phyloP scores from a whole-genome alignment of 2,113 vertebrate genomes.

The Forbesichthys papilliferus region DNA sequence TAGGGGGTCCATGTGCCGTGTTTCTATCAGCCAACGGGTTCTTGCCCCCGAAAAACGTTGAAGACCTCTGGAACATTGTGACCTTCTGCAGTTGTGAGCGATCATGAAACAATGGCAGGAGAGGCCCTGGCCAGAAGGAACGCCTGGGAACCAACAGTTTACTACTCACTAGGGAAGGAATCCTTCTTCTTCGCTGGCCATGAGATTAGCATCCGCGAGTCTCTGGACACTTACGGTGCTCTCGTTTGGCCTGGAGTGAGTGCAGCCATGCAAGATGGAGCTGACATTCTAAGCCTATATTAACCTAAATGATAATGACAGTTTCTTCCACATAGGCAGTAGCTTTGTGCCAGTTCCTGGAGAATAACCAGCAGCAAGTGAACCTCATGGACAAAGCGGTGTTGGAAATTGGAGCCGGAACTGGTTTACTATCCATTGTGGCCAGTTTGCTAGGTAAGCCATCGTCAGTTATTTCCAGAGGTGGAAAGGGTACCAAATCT shows the following conservation, averaged over 20 bases:
- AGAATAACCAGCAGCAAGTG: slow-evolving; percentile 85
- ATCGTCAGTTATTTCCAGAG: not conserved
- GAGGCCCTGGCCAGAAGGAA: slow-evolving; percentile 50
- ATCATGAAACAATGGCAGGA: slow-evolving; percentile 41
- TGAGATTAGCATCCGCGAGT: slow-evolving; percentile 72
- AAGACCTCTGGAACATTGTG: too few species aligned
- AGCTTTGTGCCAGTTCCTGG: slow-evolving; percentile 88
- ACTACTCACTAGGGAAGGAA: slow-evolving; percentile 57
- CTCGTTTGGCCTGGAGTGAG: slow-evolving; percentile 76
- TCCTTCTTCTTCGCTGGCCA: slow-evolving; percentile 67
- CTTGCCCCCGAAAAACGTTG: too few species aligned
- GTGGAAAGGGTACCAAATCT: too few species aligned
- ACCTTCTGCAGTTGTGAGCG: slow-evolving; percentile 6
- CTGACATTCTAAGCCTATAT: not conserved
- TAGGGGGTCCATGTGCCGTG: too few species aligned
- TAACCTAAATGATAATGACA: not conserved
- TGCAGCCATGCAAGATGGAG: not conserved
- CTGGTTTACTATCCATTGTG: slow-evolving; percentile 81
- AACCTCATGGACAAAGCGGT: slow-evolving; percentile 85
- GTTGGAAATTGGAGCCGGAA: slow-evolving; percentile 92
- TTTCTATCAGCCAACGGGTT: too few species aligned
- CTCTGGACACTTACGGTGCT: slow-evolving; percentile 70
- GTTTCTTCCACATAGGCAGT: slow-evolving; percentile 75
- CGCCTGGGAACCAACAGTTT: slow-evolving; percentile 61
- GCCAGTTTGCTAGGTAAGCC: slow-evolving; percentile 71